Evolutionary conservation across 2,888 invertebrate species (phyloP), one percentile per base, ranked within the genome.

Genomic region (Sinotaia quadrata): DNA sequence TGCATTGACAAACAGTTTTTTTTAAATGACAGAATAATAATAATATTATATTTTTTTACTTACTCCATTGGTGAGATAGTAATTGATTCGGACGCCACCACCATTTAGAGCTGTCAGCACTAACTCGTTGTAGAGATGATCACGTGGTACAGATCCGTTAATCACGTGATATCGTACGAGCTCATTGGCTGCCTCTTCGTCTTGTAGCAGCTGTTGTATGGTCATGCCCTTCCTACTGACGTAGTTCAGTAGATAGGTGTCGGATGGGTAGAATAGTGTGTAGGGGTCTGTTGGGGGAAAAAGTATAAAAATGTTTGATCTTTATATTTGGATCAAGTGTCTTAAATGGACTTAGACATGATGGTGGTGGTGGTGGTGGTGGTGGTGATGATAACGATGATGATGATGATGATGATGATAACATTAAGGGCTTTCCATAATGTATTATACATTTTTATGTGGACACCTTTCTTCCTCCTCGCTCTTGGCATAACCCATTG

Each of bases 251-350:
- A 67, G 57, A 0, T 80, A 80, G 1, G 70, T 71, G 63, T 83
- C 74, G 12, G 77, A 74, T 1, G 81, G 83, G 4, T 75, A 76
- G 2, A 83, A 62, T 0, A 82, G 31, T 4, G 83, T 83, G 60
- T 75, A 79, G 21, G 81, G 80, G 24, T 79, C 81, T 81, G 70
- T 15, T 69, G 47, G 58, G 31, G 54, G 24, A 47, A 68, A 49
- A 2, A 57, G 7, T 4, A 24, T 29, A 18, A 51, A 18, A n/a
- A 27, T 54, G 37, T 34, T 3, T 24, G 7, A 21, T 33, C 21
- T 51, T 10, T 33, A 4, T 10, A 36, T 7, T n/a, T 51, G 8
- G 8, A 8, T n/a, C 10, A 24, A 15, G 10, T n/a, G 8, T 21
- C 24, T 10, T 57, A 12, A 15, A 10, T 8, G 10, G 33, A 10